Percentiles rank a stretch among this genome's conserved stretches.
Conservation (phyloP, 2,113 vertebrate species). For the Ammodytes marinus region DNA sequence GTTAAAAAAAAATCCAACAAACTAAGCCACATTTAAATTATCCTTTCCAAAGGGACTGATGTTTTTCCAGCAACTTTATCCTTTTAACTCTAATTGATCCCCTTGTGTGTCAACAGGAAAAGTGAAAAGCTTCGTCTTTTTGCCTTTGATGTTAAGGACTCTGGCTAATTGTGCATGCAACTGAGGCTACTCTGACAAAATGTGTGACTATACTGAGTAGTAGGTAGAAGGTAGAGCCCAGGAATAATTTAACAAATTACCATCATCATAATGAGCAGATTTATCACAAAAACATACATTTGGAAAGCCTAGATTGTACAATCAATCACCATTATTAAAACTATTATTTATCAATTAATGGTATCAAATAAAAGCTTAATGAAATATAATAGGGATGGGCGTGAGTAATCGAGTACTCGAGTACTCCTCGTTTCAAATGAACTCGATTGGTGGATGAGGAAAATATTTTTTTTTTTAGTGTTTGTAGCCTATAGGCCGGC, state of each 20-base stretch:
- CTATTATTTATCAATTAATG: background rate
- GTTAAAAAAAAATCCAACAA: background rate
- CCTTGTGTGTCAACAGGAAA: constrained; percentile 28
- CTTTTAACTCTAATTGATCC: constrained; percentile 63
- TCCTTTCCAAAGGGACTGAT: background rate
- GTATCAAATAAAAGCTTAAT: background rate
- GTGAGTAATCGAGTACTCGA: too few relatives aligned
- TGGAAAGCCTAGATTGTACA: background rate
- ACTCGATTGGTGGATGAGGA: too few relatives aligned
- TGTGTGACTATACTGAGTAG: background rate
- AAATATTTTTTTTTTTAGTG: too few relatives aligned
- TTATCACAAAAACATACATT: constrained; percentile 9
- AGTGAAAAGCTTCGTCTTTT: constrained; percentile 32
- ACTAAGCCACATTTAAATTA: constrained; percentile 14
- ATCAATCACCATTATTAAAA: background rate
- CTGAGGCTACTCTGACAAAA: background rate
- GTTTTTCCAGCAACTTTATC: constrained; percentile 23
- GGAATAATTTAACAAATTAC: background rate
- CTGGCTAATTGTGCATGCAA: constrained; percentile 38
- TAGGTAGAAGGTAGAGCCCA: background rate
- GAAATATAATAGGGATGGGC: background rate
- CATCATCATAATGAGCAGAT: constrained; percentile 26
- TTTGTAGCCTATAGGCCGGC: too few relatives aligned
- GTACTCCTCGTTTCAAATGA: too few relatives aligned
- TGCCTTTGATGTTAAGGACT: constrained; percentile 56